These are phyloP conservation scores for Pangasius sanitwongsei DNA, from an alignment of 2,797 vertebrate genomes.

Conservation along the genomic window DNA sequence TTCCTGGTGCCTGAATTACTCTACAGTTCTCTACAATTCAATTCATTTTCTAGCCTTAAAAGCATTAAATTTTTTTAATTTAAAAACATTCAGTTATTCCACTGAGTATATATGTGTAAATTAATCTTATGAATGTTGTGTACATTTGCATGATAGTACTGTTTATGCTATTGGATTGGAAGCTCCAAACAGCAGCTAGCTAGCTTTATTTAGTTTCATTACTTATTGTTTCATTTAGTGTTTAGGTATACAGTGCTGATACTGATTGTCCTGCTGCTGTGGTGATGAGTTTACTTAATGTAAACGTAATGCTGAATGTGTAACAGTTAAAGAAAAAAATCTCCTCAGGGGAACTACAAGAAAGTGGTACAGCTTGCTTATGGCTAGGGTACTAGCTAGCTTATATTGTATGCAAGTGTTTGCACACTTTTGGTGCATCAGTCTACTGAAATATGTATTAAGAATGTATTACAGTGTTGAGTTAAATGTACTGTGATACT, in stretches of 20 bases:
- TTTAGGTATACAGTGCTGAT: background rate
- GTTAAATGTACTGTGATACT: background rate
- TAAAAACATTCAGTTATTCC: background rate
- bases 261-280: background rate
- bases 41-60: background rate
- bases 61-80: no score
- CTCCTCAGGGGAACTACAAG: background rate
- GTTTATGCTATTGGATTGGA: background rate
- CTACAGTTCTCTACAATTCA: background rate
- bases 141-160: background rate
- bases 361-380: background rate
- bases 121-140: background rate
- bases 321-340: background rate
- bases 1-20: background rate
- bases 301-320: background rate
- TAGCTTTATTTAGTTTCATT: background rate
- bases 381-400: background rate
- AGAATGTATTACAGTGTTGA: background rate
- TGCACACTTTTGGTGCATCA: background rate
- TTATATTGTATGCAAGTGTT: background rate
- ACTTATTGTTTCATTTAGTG: background rate
- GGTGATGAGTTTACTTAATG: background rate
- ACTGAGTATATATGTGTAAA: background rate
- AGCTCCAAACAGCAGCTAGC: background rate
- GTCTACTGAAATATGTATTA: background rate